Evolutionary conservation across 1,140 invertebrate genomes (phyloP).

Genomic region (Aphelenchoides avenae): DNA sequence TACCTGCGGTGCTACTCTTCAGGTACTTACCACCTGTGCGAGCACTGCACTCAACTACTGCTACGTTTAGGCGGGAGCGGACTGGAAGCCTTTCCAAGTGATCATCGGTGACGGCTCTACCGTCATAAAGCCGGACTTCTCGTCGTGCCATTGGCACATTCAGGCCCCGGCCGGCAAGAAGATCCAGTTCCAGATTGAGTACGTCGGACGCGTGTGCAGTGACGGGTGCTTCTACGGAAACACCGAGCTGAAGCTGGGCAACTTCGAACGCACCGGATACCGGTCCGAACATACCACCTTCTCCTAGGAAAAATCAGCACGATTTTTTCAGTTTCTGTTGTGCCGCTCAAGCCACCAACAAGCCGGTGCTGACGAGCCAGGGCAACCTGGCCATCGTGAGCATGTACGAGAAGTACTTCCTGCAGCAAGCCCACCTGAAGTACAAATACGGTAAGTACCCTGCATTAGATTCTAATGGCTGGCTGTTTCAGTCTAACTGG

Average conservation of each 20-base stretch:
- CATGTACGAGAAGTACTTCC: background rate
- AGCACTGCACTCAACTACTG: too few relatives aligned
- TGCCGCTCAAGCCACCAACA: background rate
- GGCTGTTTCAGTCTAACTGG: too few relatives aligned
- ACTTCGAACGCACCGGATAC: background rate
- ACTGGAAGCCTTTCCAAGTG: too few relatives aligned
- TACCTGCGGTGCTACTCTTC: background rate
- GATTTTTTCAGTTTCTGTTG: constrained; percentile 5
- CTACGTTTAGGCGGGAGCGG: too few relatives aligned
- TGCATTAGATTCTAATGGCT: too few relatives aligned
- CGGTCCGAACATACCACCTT: background rate
- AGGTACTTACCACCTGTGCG: too few relatives aligned
- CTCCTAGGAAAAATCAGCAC: background rate
- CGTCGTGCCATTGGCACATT: constrained; percentile 12
- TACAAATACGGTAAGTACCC: too few relatives aligned
- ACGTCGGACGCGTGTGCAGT: background rate
- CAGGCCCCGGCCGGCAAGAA: background rate
- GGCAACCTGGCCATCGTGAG: constrained; percentile 2
- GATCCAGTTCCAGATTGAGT: constrained; percentile 5
- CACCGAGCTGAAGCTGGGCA: constrained; percentile 8
- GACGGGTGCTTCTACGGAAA: constrained; percentile 11
- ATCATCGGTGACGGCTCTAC: too few relatives aligned
- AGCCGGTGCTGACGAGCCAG: background rate
- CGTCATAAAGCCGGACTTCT: too few relatives aligned
- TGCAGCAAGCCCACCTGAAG: too few relatives aligned